Base-by-base conservation (phyloP, 2,797 vertebrate species). In the Cephalopachus bancanus region DNA sequence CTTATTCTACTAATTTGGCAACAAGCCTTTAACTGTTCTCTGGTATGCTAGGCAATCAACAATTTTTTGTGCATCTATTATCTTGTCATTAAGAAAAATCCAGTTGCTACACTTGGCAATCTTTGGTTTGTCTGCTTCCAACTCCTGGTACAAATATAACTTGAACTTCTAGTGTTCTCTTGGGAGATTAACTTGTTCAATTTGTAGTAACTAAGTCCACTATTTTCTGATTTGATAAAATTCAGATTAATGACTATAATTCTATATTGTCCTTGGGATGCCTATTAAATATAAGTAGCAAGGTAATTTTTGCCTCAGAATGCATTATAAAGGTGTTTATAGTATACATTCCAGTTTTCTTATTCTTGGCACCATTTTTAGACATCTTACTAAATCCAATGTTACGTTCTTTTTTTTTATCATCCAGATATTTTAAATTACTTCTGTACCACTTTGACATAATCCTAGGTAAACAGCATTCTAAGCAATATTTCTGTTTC, bases 51-150 rank as follows among this genome's bases (percentile, higher is more conserved):
- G 69, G 81, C 72, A 94, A 65, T 85, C 93, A 93, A 67, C 79
- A 88, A 88, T 94, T 85, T 97, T 94, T 83, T 87, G 72, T 53
- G 33, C 65, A 93, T 93, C 92, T 95, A 96, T 97, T 96, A 96
- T 88, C 72, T 69, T 84, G 59, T 95, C 94, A 94, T 96, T 97
- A 97, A 84, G 88, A 95, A 95, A 96, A 89, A 80, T 95, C 59
- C 90, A 96, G 91, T 97, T 92, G 96, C 91, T 88, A 30, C 10
- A 75, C 67, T 94, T 97, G 94, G 92, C 92, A 95, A 44, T 89
- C 51, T 93, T 80, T 86, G 57, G n/a, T 76, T 84, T 94, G 30
- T 91, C 37, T 93, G 20, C 69, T 95, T 97, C 80, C 72, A 97
- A 74, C 28, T n/a, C 37, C 49, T 71, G 62, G 9, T 85, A 93